Evolutionary conservation across 2,797 vertebrate genomes (phyloP), one percentile per base, ranked within the genome.

Genomic region (Oreonectes daqikongensis): DNA sequence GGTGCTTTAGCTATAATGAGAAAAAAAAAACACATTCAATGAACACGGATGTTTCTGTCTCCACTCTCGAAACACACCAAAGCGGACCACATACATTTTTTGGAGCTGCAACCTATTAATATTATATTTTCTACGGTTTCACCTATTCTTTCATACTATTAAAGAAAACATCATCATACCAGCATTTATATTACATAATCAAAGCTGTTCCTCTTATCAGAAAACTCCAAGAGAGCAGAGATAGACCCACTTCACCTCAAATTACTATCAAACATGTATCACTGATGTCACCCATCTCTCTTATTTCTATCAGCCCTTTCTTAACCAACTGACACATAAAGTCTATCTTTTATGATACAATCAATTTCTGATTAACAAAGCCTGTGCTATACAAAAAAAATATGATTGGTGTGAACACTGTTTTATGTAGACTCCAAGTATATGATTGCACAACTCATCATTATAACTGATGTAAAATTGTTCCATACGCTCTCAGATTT

Each of bases 131-230:
- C 7, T 4, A 20, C 22, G 6, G 17, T 42, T 44, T 18, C 18
- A 69, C 10, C 52, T 70, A n/a, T n/a, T 57, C 5, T 57, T n/a
- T 30, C 11, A 61, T 28, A 20, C n/a, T 50, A 5, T 50, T 50
- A 20, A 61, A 61, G 42, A 12, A 61, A 72, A 48, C 71, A 52
- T n/a, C n/a, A 73, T 50, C 20, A 18, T 30, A 5, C 26, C 15
- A 30, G 26, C 15, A 28, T 22, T 15, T 6, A 50, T 1, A 26
- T 12, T 60, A 28, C 12, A 46, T 72, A 5, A 63, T 63, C 28
- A 63, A 18, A 8, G 20, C 3, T 2, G 17, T 14, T 18, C 28
- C 26, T 24, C 32, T 28, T 57, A 60, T 32, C 40, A 32, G 57
- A 12, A 61, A 72, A 48, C 28, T 20, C 69, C 8, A n/a, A 50